Conservation (phyloP, 2,113 vertebrate genomes). For the Sceloporus undulatus region DNA sequence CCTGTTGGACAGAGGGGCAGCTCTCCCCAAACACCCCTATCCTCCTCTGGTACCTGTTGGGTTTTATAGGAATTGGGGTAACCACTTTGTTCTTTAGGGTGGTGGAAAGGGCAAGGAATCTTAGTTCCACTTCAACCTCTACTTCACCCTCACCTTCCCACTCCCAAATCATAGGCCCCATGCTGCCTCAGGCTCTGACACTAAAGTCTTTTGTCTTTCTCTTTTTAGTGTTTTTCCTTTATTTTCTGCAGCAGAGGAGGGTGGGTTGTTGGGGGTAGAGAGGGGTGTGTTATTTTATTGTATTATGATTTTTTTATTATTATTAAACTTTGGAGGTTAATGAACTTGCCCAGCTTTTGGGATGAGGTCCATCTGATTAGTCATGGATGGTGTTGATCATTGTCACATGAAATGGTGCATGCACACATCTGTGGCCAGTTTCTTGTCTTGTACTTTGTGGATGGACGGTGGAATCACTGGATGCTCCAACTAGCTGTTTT, state of each 20-base stretch:
- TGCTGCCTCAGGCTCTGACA: constrained; percentile 47
- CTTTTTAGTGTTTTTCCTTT: constrained; percentile 48
- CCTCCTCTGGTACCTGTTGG: constrained; percentile 24
- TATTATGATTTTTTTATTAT: constrained; percentile 61
- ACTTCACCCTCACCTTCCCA: constrained; percentile 17
- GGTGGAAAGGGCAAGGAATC: constrained; percentile 25
- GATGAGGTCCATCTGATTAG: background rate
- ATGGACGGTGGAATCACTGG: background rate
- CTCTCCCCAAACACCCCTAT: background rate
- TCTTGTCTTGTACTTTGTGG: background rate
- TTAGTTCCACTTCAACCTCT: constrained; percentile 28
- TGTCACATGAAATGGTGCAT: background rate
- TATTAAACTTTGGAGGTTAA: constrained; percentile 61
- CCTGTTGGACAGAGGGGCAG: constrained; percentile 33
- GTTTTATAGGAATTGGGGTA: constrained; percentile 52
- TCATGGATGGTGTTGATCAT: background rate
- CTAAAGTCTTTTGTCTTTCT: constrained; percentile 43
- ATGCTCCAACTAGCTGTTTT: background rate
- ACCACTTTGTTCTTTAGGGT: constrained; percentile 34
- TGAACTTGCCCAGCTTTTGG: background rate
- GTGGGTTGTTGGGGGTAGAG: constrained; percentile 30
- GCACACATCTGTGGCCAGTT: background rate
- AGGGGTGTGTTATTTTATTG: constrained; percentile 55
- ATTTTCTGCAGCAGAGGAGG: constrained; percentile 41
- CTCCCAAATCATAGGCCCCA: background rate